Evolutionary conservation across 2,113 vertebrate species (phyloP).

Genomic region (Sardina pilchardus): DNA sequence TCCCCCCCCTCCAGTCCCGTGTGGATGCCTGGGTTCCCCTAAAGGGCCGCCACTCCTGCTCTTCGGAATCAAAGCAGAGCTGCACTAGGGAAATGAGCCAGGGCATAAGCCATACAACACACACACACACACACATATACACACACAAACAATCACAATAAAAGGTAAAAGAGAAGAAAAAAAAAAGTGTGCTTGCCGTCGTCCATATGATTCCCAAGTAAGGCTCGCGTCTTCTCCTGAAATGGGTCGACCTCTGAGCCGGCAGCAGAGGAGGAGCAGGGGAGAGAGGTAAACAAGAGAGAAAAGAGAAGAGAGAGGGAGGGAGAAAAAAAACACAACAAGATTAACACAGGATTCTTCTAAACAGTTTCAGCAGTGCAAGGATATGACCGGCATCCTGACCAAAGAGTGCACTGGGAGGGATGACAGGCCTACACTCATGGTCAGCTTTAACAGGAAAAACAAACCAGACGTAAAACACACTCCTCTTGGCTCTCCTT

Average conservation of each 20-base stretch:
- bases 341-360: not conserved
- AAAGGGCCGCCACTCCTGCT: not conserved
- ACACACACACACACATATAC: not conserved
- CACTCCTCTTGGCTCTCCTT: not conserved
- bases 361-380: not conserved
- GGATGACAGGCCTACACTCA: not conserved
- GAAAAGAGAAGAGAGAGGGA: not conserved
- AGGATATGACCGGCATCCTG: not conserved
- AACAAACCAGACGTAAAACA: not conserved
- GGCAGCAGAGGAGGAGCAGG: not conserved
- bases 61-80: not conserved
- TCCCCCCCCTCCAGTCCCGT: too few relatives aligned
- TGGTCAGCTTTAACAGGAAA: not conserved
- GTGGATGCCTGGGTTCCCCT: not conserved
- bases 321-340: not conserved
- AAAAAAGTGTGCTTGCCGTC: slow-evolving; percentile 67
- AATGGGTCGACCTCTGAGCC: slow-evolving; percentile 71
- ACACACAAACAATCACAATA: not conserved
- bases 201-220: slow-evolving; percentile 82
- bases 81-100: not conserved
- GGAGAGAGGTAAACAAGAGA: not conserved
- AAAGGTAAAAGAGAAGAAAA: slow-evolving; percentile 10
- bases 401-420: not conserved
- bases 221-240: slow-evolving; percentile 75
- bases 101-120: not conserved